phyloP scores from a whole-genome alignment of 2,797 vertebrate species.

The Phrynocephalus vlangalii region DNA sequence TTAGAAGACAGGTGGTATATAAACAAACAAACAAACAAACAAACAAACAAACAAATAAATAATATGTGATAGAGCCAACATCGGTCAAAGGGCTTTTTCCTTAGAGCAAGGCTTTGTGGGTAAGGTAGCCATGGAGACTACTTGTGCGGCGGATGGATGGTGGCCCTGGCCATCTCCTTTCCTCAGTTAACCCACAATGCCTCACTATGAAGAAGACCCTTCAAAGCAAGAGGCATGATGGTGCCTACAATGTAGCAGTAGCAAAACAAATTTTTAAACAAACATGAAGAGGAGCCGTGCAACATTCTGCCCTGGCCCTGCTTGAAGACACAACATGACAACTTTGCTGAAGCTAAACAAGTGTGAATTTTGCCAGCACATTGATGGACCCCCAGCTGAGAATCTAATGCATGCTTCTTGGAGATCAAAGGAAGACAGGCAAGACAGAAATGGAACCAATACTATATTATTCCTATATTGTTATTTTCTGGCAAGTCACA shows the following conservation, averaged over 20 bases:
- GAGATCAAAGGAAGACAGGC: background rate
- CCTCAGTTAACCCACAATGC: background rate
- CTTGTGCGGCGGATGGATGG: background rate
- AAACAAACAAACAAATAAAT: no score
- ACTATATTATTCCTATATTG: background rate
- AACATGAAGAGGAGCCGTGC: background rate
- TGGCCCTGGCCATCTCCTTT: background rate
- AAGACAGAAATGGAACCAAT: background rate
- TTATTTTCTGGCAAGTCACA: background rate
- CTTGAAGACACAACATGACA: background rate
- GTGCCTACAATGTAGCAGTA: background rate
- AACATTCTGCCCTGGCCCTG: background rate
- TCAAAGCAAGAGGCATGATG: background rate
- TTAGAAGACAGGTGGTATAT: no score
- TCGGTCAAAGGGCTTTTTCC: background rate
- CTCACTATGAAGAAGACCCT: background rate
- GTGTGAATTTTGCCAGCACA: background rate
- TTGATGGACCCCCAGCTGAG: background rate
- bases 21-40: no score
- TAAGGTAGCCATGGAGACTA: background rate
- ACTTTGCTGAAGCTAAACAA: background rate
- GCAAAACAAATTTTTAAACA: background rate
- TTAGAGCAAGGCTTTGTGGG: background rate
- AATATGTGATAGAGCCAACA: background rate
- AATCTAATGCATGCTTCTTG: no score